Conservation (phyloP, 2,888 invertebrate species). For the Drosophila paramelanica region DNA sequence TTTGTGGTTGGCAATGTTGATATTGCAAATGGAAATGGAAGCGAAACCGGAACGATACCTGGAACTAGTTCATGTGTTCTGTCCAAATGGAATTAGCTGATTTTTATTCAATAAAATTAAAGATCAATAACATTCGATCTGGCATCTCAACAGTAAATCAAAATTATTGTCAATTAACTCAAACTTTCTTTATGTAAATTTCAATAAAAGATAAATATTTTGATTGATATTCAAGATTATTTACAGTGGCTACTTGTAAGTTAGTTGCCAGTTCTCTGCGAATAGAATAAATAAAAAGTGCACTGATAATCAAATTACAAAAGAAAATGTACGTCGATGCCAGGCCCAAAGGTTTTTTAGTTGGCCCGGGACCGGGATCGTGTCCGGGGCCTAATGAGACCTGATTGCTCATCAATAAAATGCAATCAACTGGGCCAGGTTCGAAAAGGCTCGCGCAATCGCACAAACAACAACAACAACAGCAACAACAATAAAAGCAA, state of each 20-base stretch:
- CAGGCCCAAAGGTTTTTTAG: slow-evolving; percentile 40
- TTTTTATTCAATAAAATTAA: slow-evolving; percentile 3
- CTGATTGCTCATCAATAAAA: slow-evolving; percentile 45
- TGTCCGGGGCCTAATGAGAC: slow-evolving; percentile 30
- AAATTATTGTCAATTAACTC: too few species aligned
- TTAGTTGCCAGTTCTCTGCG: too few species aligned
- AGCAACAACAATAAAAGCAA: slow-evolving; percentile 26
- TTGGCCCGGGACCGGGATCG: slow-evolving; percentile 36
- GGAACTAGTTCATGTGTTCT: slow-evolving; percentile 11
- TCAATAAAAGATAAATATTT: too few species aligned
- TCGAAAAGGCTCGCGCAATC: slow-evolving; percentile 46
- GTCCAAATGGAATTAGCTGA: background rate
- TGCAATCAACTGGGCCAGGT: slow-evolving; percentile 48
- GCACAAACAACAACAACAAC: slow-evolving; percentile 13
- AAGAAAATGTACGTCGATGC: slow-evolving; percentile 1
- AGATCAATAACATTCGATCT: too few species aligned
- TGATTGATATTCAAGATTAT: too few species aligned
- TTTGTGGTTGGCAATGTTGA: slow-evolving; percentile 15
- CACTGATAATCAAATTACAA: too few species aligned
- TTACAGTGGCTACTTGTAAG: too few species aligned
- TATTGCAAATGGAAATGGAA: slow-evolving; percentile 16
- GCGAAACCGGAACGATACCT: slow-evolving; percentile 7
- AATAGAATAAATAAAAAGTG: too few species aligned
- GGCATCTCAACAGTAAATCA: too few species aligned
- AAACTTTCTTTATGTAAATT: background rate